Base-by-base conservation (phyloP, 2,888 invertebrate species). In the Ochlodes sylvanus region DNA sequence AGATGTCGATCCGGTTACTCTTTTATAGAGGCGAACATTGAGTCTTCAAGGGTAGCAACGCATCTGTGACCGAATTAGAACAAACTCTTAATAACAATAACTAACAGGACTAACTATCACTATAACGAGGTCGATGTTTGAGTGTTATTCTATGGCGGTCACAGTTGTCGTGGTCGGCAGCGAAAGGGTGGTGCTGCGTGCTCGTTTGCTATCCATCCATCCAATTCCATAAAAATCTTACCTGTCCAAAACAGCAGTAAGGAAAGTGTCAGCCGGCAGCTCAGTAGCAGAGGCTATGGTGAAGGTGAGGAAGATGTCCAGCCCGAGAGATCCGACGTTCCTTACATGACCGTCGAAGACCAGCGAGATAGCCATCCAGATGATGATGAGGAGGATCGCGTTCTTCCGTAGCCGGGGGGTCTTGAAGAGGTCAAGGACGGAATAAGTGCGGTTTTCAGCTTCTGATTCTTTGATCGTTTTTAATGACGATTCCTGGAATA, bases 361-460 rank as follows among this genome's bases (percentile, higher is more conserved):
- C 79, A 98, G 81, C 0, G 97, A 97, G 68, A 98, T 97, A n/a
- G 96, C 95, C 96, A 97, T 97, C 98, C 98, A 98, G 75, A 98
- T 97, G 2, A 97, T 76, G 74, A 97, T 97, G 21, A 98, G 94
- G 0, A 98, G 92, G 58, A 98, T 89, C 0, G 97, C 96, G 71
- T 96, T 96, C 70, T 95, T 95, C 6, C 98, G 91, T 14, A 98
- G 86, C 0, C 97, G 94, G 0, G 97, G 97, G 0, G 96, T 97
- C 77, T 90, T 95, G 85, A 98, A 97, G 0, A 98, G 94, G 82
- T 98, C 97, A 65, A 97, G 75, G 0, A 97, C 96, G 0, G 97
- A 97, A 84, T 97, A 97, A 0, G 94, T 94, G 65, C 94, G 95
- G 73, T 95, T 95, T 62, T 95, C 93, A 1, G 95, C 95, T 81